These are phyloP conservation scores for Zaprionus gabonicus DNA, from an alignment of 1,140 invertebrate genomes.

Conservation along the genomic window DNA sequence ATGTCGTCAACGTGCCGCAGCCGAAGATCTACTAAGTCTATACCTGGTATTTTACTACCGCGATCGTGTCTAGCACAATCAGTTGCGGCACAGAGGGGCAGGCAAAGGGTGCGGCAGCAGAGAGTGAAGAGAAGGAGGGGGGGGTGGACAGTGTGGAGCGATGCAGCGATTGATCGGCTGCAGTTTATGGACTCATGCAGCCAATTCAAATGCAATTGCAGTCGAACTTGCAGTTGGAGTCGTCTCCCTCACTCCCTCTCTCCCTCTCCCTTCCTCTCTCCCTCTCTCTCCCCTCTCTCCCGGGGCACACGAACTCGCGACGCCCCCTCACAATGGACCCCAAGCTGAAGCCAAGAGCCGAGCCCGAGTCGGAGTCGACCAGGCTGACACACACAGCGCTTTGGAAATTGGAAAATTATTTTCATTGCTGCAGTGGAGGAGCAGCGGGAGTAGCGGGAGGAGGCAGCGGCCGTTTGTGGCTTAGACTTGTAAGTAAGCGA, in stretches of 20 bases:
- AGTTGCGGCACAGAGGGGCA: background rate
- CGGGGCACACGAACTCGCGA: conserved; percentile 46
- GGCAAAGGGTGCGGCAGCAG: conserved; percentile 1
- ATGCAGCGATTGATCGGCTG: conserved; percentile 81
- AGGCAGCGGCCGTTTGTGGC: conserved; percentile 11
- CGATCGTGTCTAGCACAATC: conserved; percentile 79
- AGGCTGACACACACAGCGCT: conserved; percentile 72
- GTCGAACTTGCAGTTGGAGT: conserved; percentile 6
- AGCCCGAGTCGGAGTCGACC: background rate
- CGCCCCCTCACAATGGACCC: conserved; percentile 65
- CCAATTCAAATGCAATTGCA: conserved; percentile 84
- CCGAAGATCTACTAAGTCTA: conserved; percentile 75
- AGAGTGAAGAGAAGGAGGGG: background rate
- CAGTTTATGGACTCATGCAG: conserved; percentile 84
- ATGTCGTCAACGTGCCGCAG: conserved; percentile 76
- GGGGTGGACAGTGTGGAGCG: conserved; percentile 18
- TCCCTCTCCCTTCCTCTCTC: too few relatives aligned
- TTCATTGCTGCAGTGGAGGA: conserved; percentile 54
- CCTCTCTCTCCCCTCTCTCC: too few relatives aligned
- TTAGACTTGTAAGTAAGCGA: conserved; percentile 77
- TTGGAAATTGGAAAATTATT: conserved; percentile 81
- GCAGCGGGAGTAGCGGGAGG: background rate
- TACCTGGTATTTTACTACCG: conserved; percentile 81
- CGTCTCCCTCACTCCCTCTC: too few relatives aligned
- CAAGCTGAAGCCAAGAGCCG: conserved; percentile 9